Evolutionary conservation across 2,888 invertebrate genomes (phyloP).

Genomic region (Timema cristinae): DNA sequence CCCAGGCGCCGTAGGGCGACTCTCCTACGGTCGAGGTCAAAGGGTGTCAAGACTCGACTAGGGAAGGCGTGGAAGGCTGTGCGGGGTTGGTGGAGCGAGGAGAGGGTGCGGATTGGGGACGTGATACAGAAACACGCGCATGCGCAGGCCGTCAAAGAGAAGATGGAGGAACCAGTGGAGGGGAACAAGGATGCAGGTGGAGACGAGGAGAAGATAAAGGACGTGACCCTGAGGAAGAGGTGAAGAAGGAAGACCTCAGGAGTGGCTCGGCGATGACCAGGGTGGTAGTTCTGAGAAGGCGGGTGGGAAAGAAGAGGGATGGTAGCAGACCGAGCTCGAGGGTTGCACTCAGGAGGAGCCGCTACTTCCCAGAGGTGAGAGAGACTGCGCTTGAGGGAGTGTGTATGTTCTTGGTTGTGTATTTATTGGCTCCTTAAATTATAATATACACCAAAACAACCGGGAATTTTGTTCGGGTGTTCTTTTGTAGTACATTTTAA

Average conservation of each 20-base stretch:
- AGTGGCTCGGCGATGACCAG: too few relatives aligned
- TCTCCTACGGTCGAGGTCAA: conserved; percentile 32
- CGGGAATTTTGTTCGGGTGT: too few relatives aligned
- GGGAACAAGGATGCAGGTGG: background rate
- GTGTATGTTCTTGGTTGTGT: too few relatives aligned
- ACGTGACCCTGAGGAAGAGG: conserved; percentile 8
- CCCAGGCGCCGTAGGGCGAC: conserved; percentile 14
- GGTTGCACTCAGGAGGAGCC: conserved; percentile 23
- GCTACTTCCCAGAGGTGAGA: conserved; percentile 28
- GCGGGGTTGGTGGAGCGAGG: conserved; percentile 35
- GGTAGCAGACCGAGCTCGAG: conserved; percentile 20
- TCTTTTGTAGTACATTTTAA: too few relatives aligned
- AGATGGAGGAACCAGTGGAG: background rate
- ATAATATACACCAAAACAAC: too few relatives aligned
- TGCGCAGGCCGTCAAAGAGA: conserved; percentile 28
- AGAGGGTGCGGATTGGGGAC: conserved; percentile 30
- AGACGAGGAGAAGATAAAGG: too few relatives aligned
- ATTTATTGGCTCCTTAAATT: too few relatives aligned
- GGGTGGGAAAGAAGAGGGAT: background rate
- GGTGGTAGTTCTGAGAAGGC: conserved; percentile 16
- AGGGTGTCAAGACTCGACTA: conserved; percentile 30
- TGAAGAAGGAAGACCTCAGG: background rate
- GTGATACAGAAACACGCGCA: conserved; percentile 31
- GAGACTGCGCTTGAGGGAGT: background rate
- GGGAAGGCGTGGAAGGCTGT: conserved; percentile 34